These are phyloP conservation scores for Lydus trimaculatus DNA, from an alignment of 2,888 invertebrate genomes.

Conservation along the genomic window DNA sequence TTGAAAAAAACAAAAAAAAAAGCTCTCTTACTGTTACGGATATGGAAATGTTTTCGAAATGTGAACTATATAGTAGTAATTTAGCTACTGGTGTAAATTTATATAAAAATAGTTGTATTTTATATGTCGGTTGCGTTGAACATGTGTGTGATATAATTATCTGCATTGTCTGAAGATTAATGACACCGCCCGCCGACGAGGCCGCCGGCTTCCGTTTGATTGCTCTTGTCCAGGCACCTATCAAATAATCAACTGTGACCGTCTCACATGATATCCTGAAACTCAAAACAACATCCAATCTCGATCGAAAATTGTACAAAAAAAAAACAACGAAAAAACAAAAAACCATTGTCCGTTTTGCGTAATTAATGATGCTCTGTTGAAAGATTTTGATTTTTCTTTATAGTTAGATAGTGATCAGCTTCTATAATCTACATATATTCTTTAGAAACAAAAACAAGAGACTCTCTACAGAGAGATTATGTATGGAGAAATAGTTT, in stretches of 20 bases:
- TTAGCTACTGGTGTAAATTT: constrained; percentile 47
- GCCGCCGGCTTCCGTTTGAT: constrained; percentile 59
- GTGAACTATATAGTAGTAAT: neutral
- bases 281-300: constrained; percentile 4
- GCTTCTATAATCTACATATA: neutral
- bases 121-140: neutral
- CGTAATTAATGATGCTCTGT: constrained; percentile 43
- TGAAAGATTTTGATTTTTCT: constrained; percentile 20
- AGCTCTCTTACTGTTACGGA: neutral
- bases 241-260: constrained; percentile 57
- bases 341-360: constrained; percentile 29
- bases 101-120: neutral
- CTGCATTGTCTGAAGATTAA: constrained; percentile 60
- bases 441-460: neutral
- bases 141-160: constrained; percentile 56
- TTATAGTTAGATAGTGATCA: neutral
- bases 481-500: neutral
- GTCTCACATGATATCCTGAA: constrained; percentile 33
- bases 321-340: neutral
- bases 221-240: constrained; percentile 51
- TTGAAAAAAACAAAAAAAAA: neutral
- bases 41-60: neutral
- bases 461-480: too few relatives aligned
- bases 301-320: neutral
- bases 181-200: constrained; percentile 53